A percentile compares a stretch with the other conserved stretches of the same genome.
These are phyloP conservation scores for Mesoclemmys tuberculata DNA, from an alignment of 2,113 vertebrate genomes.

Conservation along the genomic window DNA sequence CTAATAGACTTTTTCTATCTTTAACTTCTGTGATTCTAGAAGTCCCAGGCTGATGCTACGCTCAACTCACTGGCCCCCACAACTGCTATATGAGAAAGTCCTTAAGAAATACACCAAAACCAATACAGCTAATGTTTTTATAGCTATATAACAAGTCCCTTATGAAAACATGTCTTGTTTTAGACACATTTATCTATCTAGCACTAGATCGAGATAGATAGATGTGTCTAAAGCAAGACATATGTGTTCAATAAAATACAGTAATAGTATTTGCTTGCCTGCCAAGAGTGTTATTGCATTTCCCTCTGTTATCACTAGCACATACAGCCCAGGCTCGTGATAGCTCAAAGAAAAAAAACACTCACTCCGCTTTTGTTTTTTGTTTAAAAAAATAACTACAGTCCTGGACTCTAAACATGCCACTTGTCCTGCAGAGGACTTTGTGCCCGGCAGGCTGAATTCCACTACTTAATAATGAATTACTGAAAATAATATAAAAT, in stretches of 20 bases:
- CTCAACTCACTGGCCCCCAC: conserved; percentile 5
- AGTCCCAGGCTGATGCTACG: conserved; percentile 1
- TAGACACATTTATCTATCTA: conserved; percentile 64
- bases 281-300: conserved; percentile 34
- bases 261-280: conserved; percentile 33
- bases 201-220: conserved; percentile 56
- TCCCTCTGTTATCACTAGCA: background rate
- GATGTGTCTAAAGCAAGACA: conserved; percentile 55
- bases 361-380: background rate
- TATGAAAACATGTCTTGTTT: conserved; percentile 61
- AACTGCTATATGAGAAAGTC: conserved; percentile 26
- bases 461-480: background rate
- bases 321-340: background rate
- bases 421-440: background rate
- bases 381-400: background rate
- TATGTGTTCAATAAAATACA: conserved; percentile 49
- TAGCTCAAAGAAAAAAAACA: background rate
- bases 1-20: conserved; percentile 10
- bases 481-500: background rate
- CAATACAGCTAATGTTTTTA: conserved; percentile 59
- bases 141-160: conserved; percentile 62
- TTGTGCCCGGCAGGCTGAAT: background rate
- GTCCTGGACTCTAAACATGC: background rate
- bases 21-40: conserved; percentile 16
- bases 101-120: conserved; percentile 49